Base-by-base conservation (phyloP, 2,113 vertebrate genomes). In the Rhinolophus ferrumequinum region DNA sequence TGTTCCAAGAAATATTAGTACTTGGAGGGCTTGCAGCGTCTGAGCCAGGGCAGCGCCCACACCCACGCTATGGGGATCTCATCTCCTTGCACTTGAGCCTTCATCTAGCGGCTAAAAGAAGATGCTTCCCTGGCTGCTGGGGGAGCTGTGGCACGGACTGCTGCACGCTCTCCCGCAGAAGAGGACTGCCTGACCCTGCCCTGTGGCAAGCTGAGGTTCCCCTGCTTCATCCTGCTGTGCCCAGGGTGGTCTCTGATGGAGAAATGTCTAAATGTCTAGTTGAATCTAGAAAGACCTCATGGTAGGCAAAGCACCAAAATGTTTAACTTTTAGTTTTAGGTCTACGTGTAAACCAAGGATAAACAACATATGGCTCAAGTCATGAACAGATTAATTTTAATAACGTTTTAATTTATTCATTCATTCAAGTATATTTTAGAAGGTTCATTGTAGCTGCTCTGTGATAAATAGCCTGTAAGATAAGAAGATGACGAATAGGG, bases 301-400 rank as follows among this genome's bases (percentile, higher is more conserved):
- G 50, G 28, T 18, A 30, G 38, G 11, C 33, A 35, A 67, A 73
- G n/a, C 47, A 52, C 30, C 1, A 30, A 22, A 75, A 28, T 41
- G 64, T 30, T 92, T 58, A 44, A 26, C 62, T 79, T 90, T 52
- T 28, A 24, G 58, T n/a, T 76, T 81, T 77, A 84, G 35, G 6
- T 38, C 52, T 76, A 21, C 8, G 35, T 66, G 5, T 38, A 82
- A 80, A 30, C 16, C n/a, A 79, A 79, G n/a, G 35, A 87, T 38
- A 92, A 87, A 92, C 6, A 90, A 50, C 14, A 87, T n/a, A 87
- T 66, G 81, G 47, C 38, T 72, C 22, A 95, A 69, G 15, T 79
- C 54, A 88, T 12, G 21, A 52, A 82, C n/a, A 73, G 58, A 52
- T 38, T 67, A 44, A 81, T 47, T 92, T 75, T 44, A 75, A 38